Evolutionary conservation across 2,797 vertebrate species (phyloP).

Genomic region (Intellagama lesueurii): DNA sequence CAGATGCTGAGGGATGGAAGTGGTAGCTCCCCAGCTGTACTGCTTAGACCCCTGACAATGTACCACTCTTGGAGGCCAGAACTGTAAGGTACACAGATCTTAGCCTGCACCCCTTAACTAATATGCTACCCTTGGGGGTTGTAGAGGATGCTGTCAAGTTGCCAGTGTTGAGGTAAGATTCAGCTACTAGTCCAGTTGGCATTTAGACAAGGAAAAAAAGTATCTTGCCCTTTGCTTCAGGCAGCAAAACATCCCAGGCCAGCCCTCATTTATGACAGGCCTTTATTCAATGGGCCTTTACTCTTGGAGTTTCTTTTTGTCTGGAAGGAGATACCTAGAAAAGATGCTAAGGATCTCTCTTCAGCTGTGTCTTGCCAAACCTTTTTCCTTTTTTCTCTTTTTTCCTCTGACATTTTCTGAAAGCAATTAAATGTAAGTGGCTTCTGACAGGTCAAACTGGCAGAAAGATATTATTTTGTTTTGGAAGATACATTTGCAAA

Average conservation of each 20-base stretch:
- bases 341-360: constrained; percentile 39
- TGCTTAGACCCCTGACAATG: neutral
- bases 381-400: constrained; percentile 50
- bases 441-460: constrained; percentile 76
- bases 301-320: neutral
- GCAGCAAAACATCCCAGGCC: neutral
- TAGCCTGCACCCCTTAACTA: neutral
- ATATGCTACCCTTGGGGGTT: neutral
- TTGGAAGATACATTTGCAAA: constrained; percentile 78
- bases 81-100: neutral
- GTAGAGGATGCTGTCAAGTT: neutral
- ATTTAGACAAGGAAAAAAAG: neutral
- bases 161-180: neutral
- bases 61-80: neutral
- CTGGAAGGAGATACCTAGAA: neutral
- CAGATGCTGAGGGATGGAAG: too few species aligned
- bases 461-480: constrained; percentile 79
- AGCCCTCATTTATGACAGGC: neutral
- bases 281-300: neutral
- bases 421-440: constrained; percentile 81
- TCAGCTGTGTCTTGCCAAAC: constrained; percentile 51
- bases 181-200: neutral
- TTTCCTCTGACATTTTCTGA: constrained; percentile 67
- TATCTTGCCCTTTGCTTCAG: neutral
- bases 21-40: too few species aligned